A percentile compares a stretch with the other conserved stretches of the same genome.
Evolutionary conservation across 1,140 invertebrate species (phyloP).

Genomic region (Amyelois transitella): DNA sequence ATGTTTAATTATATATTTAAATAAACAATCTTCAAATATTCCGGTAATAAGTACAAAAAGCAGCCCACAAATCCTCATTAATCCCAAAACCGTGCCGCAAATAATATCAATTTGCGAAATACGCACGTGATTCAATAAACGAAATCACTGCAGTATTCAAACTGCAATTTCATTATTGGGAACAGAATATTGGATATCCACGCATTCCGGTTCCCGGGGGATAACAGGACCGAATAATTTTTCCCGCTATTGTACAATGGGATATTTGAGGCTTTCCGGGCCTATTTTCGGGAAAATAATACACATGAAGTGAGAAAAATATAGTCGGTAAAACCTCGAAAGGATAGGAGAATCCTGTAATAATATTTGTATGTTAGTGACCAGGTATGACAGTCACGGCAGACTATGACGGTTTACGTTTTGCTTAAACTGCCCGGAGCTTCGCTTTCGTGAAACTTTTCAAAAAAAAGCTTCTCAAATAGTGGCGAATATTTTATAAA

Average conservation of each 20-base stretch:
- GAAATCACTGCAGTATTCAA: conserved; percentile 65
- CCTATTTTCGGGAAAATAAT: not conserved
- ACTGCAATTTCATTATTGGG: conserved; percentile 63
- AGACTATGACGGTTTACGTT: no score
- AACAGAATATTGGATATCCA: conserved; percentile 55
- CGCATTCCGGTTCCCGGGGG: conserved; percentile 44
- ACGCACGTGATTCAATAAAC: conserved; percentile 62
- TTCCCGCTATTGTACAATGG: conserved; percentile 21
- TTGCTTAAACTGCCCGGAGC: no score
- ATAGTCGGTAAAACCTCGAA: not conserved
- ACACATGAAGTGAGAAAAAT: not conserved
- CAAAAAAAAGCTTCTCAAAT: no score
- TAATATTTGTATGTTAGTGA: no score
- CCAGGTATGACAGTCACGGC: no score
- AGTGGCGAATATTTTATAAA: no score
- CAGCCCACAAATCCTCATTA: not conserved
- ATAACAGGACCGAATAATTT: conserved; percentile 50
- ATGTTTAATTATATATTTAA: no score
- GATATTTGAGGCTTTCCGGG: not conserved
- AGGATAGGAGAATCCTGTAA: not conserved
- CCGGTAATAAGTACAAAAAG: not conserved
- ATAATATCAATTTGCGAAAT: conserved; percentile 52
- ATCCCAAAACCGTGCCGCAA: conserved; percentile 6
- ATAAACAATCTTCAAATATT: not conserved
- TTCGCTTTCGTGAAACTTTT: no score